Conservation (phyloP, 2,888 invertebrate species). For the Tipula vernalis region DNA sequence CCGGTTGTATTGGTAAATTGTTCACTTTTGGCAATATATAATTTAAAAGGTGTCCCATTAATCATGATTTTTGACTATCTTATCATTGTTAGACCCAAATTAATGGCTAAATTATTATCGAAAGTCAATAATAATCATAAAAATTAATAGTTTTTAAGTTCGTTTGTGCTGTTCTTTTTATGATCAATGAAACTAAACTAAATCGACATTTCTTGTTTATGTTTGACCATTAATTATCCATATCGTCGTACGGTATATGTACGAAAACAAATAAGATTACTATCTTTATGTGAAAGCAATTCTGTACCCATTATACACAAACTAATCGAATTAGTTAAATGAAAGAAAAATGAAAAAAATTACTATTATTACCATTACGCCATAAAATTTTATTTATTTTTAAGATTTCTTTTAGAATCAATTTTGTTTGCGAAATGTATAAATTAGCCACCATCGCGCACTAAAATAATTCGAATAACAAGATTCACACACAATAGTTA, state of each 20-base stretch:
- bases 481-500: not conserved
- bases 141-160: not conserved
- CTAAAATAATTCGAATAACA: not conserved
- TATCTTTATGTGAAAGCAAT: not conserved
- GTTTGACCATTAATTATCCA: not conserved
- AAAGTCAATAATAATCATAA: not conserved
- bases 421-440: not conserved
- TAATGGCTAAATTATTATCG: not conserved
- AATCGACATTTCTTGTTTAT: not conserved
- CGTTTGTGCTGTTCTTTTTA: not conserved
- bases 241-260: not conserved
- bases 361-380: not conserved
- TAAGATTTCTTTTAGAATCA: not conserved
- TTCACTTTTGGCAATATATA: not conserved
- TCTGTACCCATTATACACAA: not conserved
- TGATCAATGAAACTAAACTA: not conserved
- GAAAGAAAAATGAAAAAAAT: not conserved
- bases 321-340: not conserved
- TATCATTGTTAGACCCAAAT: not conserved
- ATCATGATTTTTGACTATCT: not conserved
- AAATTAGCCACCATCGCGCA: not conserved
- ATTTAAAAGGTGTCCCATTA: not conserved
- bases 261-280: not conserved
- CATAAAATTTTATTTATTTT: not conserved
- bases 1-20: not conserved